Evolutionary conservation across 2,113 vertebrate species (phyloP).

Genomic region (Hypocryptadius cinnamomeus): DNA sequence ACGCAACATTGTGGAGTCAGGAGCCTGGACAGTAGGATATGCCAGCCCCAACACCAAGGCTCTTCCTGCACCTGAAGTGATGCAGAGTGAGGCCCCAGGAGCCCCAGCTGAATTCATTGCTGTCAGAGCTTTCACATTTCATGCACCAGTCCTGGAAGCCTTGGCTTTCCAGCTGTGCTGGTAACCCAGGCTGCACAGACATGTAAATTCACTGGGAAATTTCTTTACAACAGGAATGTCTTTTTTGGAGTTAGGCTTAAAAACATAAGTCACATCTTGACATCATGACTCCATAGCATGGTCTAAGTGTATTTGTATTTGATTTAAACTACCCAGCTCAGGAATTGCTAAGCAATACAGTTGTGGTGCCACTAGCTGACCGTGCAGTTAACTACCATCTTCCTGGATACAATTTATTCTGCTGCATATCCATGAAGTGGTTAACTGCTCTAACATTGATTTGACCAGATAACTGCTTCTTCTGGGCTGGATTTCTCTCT

Average conservation of each 20-base stretch:
- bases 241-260: not conserved
- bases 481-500: not conserved
- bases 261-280: not conserved
- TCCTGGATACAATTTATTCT: not conserved
- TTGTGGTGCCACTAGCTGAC: not conserved
- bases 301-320: not conserved
- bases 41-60: not conserved
- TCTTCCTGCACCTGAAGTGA: not conserved
- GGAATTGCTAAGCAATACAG: not conserved
- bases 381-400: not conserved
- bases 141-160: accelerated
- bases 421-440: not conserved
- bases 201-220: not conserved
- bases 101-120: not conserved
- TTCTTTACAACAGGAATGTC: not conserved
- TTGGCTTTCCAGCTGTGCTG: not conserved
- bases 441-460: not conserved
- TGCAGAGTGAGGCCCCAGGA: not conserved
- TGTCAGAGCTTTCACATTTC: not conserved
- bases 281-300: not conserved
- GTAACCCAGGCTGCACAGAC: not conserved
- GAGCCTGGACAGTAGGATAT: not conserved
- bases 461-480: not conserved
- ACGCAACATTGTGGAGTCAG: not conserved
- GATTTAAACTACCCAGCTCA: not conserved